Conservation (phyloP, 1,140 invertebrate genomes). For the Caenorhabditis inopinata region DNA sequence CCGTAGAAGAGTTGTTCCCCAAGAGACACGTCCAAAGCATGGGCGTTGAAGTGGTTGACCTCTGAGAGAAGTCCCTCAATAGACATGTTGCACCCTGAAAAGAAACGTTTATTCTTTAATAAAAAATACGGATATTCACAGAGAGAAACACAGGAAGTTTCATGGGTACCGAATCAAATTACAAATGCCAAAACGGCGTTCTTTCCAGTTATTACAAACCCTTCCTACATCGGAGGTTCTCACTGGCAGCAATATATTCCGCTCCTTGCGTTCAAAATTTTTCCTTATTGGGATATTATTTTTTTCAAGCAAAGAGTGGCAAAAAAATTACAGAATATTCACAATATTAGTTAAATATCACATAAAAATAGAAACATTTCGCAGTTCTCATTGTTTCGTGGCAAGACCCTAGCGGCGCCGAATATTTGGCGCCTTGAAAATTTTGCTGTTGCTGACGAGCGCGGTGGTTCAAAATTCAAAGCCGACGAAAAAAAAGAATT, state of each 20-base stretch:
- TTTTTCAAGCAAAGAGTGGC: too few species aligned
- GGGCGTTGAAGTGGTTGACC: neutral
- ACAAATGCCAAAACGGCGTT: too few species aligned
- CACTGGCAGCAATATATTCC: too few species aligned
- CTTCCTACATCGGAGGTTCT: too few species aligned
- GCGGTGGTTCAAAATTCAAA: neutral
- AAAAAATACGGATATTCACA: too few species aligned
- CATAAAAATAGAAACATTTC: neutral
- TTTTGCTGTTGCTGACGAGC: too few species aligned
- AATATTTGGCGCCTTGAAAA: neutral
- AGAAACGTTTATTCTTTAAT: too few species aligned
- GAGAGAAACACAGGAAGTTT: neutral
- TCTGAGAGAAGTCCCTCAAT: slow-evolving; percentile 43
- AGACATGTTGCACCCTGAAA: slow-evolving; percentile 8
- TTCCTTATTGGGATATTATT: too few species aligned
- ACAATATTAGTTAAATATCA: neutral
- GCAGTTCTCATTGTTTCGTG: neutral
- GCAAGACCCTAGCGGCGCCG: neutral
- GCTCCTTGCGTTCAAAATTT: too few species aligned
- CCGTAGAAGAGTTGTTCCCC: slow-evolving; percentile 48
- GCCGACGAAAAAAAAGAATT: too few species aligned
- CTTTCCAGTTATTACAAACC: too few species aligned
- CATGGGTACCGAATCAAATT: too few species aligned
- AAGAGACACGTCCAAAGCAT: slow-evolving; percentile 20
- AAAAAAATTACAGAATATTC: neutral